A percentile compares a stretch with the other conserved stretches of the same genome.
Evolutionary conservation across 2,888 invertebrate species (phyloP).

Genomic region (Lithophane semibrunnea): DNA sequence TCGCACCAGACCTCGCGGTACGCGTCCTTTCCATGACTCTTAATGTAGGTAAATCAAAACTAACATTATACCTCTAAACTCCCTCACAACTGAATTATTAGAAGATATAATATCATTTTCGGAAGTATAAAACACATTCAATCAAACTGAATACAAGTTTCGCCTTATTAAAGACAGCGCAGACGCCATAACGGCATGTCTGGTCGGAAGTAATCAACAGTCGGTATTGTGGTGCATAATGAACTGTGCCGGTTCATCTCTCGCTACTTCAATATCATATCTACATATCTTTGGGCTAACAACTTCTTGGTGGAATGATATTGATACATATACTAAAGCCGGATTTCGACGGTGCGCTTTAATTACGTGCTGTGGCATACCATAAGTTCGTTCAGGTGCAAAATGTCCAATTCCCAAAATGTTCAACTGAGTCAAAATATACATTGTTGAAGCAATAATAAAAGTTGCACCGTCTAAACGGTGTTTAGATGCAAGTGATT

Average conservation of each 20-base stretch:
- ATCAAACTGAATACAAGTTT: slow-evolving; percentile 55
- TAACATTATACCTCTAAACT: neutral
- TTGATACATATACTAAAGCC: neutral
- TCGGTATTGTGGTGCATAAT: slow-evolving; percentile 66
- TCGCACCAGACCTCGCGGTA: neutral
- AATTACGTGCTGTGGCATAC: neutral
- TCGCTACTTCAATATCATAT: slow-evolving; percentile 31
- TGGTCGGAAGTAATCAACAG: slow-evolving; percentile 67
- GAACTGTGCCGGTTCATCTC: slow-evolving; percentile 53
- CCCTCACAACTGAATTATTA: neutral
- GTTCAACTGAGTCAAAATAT: too few relatives aligned
- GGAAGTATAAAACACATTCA: slow-evolving; percentile 35
- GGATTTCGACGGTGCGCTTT: too few relatives aligned
- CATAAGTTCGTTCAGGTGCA: neutral
- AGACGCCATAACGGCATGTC: slow-evolving; percentile 43
- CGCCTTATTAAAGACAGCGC: slow-evolving; percentile 49
- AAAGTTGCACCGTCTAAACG: too few relatives aligned
- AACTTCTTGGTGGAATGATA: slow-evolving; percentile 8
- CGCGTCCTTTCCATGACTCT: neutral
- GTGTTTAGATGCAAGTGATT: neutral
- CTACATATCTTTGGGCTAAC: slow-evolving; percentile 39
- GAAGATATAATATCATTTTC: neutral
- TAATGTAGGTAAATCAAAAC: neutral
- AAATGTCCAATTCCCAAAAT: too few relatives aligned
- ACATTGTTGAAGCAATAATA: too few relatives aligned